These are phyloP conservation scores for Magallana ariakensis DNA, from an alignment of 1,140 invertebrate species.

Conservation along the genomic window DNA sequence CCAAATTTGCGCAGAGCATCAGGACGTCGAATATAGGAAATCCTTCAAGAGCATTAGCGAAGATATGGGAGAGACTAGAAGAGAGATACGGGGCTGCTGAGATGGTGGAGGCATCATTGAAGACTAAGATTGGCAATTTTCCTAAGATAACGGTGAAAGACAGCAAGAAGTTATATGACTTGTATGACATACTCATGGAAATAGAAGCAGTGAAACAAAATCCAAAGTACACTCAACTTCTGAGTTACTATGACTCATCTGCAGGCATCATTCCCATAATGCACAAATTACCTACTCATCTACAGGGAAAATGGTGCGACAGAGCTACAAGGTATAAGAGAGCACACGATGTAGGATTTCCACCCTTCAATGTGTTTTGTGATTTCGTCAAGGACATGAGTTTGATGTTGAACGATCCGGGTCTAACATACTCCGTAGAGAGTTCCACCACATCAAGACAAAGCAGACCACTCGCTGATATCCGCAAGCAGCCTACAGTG, in stretches of 20 bases:
- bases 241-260: conserved; percentile 42
- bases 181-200: conserved; percentile 42
- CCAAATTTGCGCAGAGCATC: conserved; percentile 53
- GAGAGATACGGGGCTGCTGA: conserved; percentile 36
- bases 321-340: conserved; percentile 44
- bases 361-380: conserved; percentile 55
- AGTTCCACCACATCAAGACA: not conserved
- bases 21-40: conserved; percentile 41
- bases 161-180: too few species aligned
- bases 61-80: conserved; percentile 44
- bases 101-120: conserved; percentile 51
- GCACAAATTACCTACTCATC: conserved; percentile 33
- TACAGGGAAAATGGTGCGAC: conserved; percentile 56
- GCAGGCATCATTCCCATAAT: conserved; percentile 49
- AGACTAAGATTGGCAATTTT: conserved; percentile 40
- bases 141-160: too few species aligned
- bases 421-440: not conserved
- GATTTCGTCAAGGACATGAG: conserved; percentile 57
- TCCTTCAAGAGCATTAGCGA: not conserved
- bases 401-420: conserved; percentile 50
- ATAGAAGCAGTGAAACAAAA: conserved; percentile 3
- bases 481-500: not conserved
- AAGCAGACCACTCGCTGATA: not conserved
- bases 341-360: conserved; percentile 41
- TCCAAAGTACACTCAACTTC: not conserved